These are phyloP conservation scores for Acrocephalus arundinaceus DNA, from an alignment of 2,113 vertebrate species.

Conservation along the genomic window DNA sequence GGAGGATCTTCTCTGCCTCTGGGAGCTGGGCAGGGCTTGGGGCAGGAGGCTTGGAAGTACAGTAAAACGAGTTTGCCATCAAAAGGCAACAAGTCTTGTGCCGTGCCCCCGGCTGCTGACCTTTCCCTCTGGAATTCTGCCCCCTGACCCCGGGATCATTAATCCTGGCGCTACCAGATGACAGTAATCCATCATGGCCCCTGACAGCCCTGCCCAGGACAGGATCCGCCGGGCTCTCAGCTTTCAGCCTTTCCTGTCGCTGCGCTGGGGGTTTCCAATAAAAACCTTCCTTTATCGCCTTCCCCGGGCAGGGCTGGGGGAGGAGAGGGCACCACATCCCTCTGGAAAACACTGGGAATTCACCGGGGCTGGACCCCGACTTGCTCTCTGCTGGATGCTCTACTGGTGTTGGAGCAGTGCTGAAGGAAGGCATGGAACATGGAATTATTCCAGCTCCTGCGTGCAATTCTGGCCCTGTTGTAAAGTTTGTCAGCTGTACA, in stretches of 20 bases:
- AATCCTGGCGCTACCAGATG: constrained; percentile 81
- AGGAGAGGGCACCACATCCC: background rate
- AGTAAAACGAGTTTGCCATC: constrained; percentile 73
- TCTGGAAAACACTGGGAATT: background rate
- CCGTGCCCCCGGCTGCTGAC: constrained; percentile 69
- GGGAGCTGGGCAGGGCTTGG: background rate
- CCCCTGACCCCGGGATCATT: constrained; percentile 81
- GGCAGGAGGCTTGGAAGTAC: constrained; percentile 35
- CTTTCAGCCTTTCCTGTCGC: constrained; percentile 70
- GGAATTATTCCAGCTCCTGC: background rate
- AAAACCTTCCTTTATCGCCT: constrained; percentile 40
- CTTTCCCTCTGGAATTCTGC: constrained; percentile 82
- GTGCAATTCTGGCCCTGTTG: background rate
- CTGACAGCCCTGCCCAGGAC: constrained; percentile 70
- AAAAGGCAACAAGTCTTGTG: constrained; percentile 78
- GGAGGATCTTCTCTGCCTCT: background rate
- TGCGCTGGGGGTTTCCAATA: constrained; percentile 61
- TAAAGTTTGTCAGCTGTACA: background rate
- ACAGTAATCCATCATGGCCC: constrained; percentile 83
- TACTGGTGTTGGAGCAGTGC: accelerated
- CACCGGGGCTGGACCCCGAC: accelerated
- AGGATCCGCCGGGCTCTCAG: constrained; percentile 54
- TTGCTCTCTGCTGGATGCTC: accelerated
- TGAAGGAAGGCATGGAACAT: accelerated
- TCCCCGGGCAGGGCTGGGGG: constrained; percentile 3